These are phyloP conservation scores for Ips typographus DNA, from an alignment of 1,140 invertebrate species.

Conservation along the genomic window DNA sequence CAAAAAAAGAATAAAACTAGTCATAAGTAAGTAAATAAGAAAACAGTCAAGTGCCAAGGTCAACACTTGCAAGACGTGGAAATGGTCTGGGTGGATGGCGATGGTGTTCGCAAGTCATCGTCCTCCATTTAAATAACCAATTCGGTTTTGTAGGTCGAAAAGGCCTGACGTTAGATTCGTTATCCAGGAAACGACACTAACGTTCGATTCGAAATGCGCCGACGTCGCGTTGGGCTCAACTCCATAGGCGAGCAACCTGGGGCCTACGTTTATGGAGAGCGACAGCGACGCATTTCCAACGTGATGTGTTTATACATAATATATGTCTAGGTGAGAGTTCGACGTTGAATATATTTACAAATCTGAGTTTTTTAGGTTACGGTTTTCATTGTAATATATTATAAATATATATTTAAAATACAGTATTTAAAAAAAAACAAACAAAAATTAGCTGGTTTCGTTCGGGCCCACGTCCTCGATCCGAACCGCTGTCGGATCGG, in stretches of 20 bases:
- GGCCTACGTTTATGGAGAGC: slow-evolving; percentile 39
- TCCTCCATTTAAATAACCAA: too few species aligned
- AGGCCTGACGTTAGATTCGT: slow-evolving; percentile 38
- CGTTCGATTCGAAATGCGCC: slow-evolving; percentile 45
- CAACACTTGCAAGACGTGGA: background rate
- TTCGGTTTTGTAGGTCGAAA: background rate
- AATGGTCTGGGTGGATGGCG: too few species aligned
- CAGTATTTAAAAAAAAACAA: slow-evolving; percentile 9
- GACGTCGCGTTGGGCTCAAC: slow-evolving; percentile 50
- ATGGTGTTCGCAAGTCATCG: too few species aligned
- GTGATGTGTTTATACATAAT: background rate
- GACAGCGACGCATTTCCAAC: slow-evolving; percentile 41
- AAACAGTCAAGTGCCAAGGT: background rate
- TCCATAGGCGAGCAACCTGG: slow-evolving; percentile 48
- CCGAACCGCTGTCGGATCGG: background rate
- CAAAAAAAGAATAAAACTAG: too few species aligned
- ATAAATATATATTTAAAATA: slow-evolving; percentile 24
- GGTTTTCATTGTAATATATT: slow-evolving; percentile 22
- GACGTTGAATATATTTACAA: slow-evolving; percentile 2
- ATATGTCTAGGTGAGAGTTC: background rate
- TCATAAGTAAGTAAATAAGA: too few species aligned
- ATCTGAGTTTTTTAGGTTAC: background rate
- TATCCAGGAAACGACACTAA: slow-evolving; percentile 49
- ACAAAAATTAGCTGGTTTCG: slow-evolving; percentile 8
- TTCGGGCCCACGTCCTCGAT: background rate